Base-by-base conservation (phyloP, 2,113 vertebrate genomes). In the Lasiurus cinereus region DNA sequence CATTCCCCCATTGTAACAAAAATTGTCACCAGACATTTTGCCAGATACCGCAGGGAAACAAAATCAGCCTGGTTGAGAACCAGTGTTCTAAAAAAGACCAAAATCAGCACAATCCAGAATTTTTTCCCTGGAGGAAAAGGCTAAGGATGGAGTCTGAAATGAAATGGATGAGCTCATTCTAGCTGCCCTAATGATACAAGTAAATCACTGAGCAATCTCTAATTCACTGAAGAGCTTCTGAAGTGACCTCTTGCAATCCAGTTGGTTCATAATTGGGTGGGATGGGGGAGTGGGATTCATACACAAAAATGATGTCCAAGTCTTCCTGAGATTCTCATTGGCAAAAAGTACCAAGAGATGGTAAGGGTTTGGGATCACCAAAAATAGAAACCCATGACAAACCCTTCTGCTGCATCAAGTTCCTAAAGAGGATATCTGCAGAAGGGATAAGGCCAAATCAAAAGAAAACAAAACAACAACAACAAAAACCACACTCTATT, bases 281-380 rank as follows among this genome's bases (percentile, higher is more conserved):
- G n/a, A 1, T 59, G 11, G 8, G 12, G 10, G n/a, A 10, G 8
- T 76, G 22, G 18, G 33, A 78, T 46, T 87, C 88, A 90, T 19
- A 83, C 6, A 92, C 24, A 85, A n/a, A 93, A 84, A 39, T 83
- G 18, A 93, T 70, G 31, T 62, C 36, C 90, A 79, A 76, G 8
- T 84, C 36, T 11, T 73, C 33, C 2, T 82, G 64, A 54, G 6
- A 70, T 52, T 59, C 87, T 77, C n/a, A 83, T 12, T 15, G 43
- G 46, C 24, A 80, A 22, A 82, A 94, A 69, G 39, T 3, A 86
- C 36, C 27, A 6, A 52, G n/a, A 70, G 21, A 73, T 21, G 46
- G 52, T 21, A 6, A 88, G 11, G 59, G 56, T 12, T 39, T 88
- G 19, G 29, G 33, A 59, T 73, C n/a, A 52, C 56, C 48, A 19